These are phyloP conservation scores for Meriones psammophilus DNA, from an alignment of 2,797 vertebrate species.

Conservation along the genomic window DNA sequence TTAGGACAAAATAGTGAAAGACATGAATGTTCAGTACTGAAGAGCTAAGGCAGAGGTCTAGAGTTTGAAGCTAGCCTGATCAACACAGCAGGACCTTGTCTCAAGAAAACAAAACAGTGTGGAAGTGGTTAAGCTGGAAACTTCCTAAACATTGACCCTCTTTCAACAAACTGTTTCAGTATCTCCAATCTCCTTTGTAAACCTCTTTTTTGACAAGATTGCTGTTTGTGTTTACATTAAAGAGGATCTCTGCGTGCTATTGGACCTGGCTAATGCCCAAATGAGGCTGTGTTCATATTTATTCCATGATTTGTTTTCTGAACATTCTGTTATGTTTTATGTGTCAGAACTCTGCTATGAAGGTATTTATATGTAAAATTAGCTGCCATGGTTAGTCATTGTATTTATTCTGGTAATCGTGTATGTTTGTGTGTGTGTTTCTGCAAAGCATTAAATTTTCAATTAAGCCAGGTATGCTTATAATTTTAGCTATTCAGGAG, in stretches of 20 bases:
- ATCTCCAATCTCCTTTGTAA: neutral
- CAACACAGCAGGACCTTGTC: neutral
- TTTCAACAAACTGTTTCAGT: neutral
- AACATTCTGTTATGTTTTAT: neutral
- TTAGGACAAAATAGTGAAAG: neutral
- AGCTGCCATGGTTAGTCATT: neutral
- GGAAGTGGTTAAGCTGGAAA: neutral
- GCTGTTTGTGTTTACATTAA: neutral
- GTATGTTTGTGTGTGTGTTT: too few species aligned
- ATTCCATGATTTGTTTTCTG: neutral
- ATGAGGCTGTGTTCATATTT: neutral
- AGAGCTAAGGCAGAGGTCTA: neutral
- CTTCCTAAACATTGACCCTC: neutral
- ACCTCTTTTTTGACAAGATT: neutral
- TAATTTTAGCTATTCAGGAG: neutral
- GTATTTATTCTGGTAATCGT: neutral
- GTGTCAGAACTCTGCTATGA: neutral
- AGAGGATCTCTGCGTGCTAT: neutral
- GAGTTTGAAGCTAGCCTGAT: too few species aligned
- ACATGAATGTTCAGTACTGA: neutral
- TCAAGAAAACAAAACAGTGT: neutral
- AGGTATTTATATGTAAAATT: neutral
- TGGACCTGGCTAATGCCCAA: neutral
- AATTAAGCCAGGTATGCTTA: neutral
- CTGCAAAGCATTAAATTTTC: neutral